phyloP scores from a whole-genome alignment of 2,113 vertebrate species.

The Pseudorhombus dupliciocellatus region DNA sequence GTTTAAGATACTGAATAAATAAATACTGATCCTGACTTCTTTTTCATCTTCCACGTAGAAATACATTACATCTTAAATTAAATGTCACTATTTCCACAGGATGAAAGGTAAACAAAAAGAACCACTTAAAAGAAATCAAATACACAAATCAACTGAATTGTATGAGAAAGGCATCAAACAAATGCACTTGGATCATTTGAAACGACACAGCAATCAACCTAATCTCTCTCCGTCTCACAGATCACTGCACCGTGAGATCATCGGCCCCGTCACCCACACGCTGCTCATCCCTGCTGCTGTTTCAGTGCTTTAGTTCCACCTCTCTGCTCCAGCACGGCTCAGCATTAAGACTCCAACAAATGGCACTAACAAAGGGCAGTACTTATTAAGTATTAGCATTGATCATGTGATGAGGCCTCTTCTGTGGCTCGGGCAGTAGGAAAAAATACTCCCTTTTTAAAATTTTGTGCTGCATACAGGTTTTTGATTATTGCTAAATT shows the following conservation, averaged over 20 bases:
- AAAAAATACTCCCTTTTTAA: constrained; percentile 24
- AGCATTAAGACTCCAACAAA: constrained; percentile 11
- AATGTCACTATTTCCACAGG: constrained; percentile 16
- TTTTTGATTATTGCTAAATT: constrained; percentile 67
- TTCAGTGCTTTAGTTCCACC: constrained; percentile 5
- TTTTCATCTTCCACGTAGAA: constrained; percentile 14
- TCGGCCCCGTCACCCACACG: neutral
- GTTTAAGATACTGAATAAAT: too few relatives aligned
- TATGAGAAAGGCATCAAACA: constrained; percentile 20
- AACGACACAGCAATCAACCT: constrained; percentile 27
- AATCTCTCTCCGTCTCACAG: constrained; percentile 20
- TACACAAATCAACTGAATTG: constrained; percentile 16
- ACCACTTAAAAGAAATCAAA: constrained; percentile 4
- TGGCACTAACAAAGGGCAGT: constrained; percentile 33
- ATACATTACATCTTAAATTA: constrained; percentile 27
- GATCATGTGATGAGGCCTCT: constrained; percentile 12
- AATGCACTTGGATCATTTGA: constrained; percentile 10
- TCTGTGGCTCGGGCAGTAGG: constrained; percentile 20
- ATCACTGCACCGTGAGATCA: neutral
- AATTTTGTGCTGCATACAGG: constrained; percentile 47
- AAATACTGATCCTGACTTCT: constrained; percentile 11
- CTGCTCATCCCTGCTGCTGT: constrained; percentile 1
- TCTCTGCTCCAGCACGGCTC: constrained; percentile 1
- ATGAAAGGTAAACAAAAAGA: constrained; percentile 1
- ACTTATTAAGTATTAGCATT: constrained; percentile 19